Evolutionary conservation across 2,888 invertebrate genomes (phyloP).

Genomic region (Drosophila differens): DNA sequence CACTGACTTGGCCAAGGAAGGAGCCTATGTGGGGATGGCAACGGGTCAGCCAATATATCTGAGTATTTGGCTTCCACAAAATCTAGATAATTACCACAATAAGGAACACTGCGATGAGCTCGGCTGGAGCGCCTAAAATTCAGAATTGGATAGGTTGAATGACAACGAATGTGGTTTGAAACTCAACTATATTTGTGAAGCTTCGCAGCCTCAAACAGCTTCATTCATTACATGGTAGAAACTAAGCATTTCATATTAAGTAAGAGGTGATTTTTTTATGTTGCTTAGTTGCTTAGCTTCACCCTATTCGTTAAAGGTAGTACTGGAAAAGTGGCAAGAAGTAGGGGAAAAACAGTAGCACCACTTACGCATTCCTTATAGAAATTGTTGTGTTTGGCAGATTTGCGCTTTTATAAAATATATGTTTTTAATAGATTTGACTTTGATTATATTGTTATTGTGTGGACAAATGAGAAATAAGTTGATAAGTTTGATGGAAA

Average conservation of each 20-base stretch:
- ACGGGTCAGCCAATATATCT: slow-evolving; percentile 48
- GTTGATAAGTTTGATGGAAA: no score
- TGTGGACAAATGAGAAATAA: no score
- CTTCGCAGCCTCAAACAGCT: slow-evolving; percentile 4
- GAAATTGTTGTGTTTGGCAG: no score
- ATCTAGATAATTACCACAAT: slow-evolving; percentile 47
- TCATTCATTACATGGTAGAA: slow-evolving; percentile 17
- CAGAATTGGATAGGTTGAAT: not conserved
- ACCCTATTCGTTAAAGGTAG: no score
- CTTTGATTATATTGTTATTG: no score
- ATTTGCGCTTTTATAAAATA: no score
- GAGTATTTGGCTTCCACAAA: slow-evolving; percentile 44
- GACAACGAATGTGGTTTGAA: not conserved
- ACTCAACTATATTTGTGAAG: slow-evolving; percentile 26
- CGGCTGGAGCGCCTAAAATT: not conserved
- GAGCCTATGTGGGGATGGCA: slow-evolving; percentile 51
- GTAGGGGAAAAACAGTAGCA: no score
- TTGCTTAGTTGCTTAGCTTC: not conserved
- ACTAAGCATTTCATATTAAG: no score
- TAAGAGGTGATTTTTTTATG: not conserved
- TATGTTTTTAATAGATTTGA: no score
- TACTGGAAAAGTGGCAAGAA: no score
- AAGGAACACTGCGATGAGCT: slow-evolving; percentile 25
- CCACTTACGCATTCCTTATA: no score
- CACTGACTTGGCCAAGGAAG: slow-evolving; percentile 51